Base-by-base conservation (phyloP, 2,888 invertebrate species). In the Lochmaea capreae region DNA sequence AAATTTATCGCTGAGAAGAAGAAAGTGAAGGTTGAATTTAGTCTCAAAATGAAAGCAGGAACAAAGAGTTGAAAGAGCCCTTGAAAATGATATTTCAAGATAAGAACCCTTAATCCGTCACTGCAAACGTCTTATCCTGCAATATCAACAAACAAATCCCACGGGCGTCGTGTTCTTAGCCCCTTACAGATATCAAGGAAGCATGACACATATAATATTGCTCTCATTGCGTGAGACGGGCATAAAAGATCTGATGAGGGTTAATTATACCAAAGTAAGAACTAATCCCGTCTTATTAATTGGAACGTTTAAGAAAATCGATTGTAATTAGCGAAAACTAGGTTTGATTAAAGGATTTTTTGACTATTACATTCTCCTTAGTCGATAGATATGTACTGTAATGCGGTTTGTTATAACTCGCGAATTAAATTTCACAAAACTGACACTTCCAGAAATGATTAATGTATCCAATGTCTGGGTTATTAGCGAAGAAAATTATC, bases 211-310 rank as follows among this genome's bases (percentile, higher is more conserved):
- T 33, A 14, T 26, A 26, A 58, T 26, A 58, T 26, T 22, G 26
- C 26, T 26, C 59, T 22, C 58, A 14, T 26, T 59, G 59, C 59
- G 33, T 26, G 33, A 59, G 59, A 59, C 22, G 26, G n/a, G 11
- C 22, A 59, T 59, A 26, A 59, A 33, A 59, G 33, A n/a, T 59
- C 14, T 26, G 1, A 0, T n/a, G 26, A 26, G 26, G 59, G 11
- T 18, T 63, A 63, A 63, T 63, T 63, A 46, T 18, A 63, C 62
- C 22, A 16, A 58, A 9, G 11, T 26, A 26, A 26, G 58, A 58
- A 14, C 26, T 58, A 12, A 39, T 61, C n/a, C 39, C 1, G 10
- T 12, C 22, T 63, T 63, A 63, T 43, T 63, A 43, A 63, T 63
- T 16, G 39, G 42, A 43, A 9, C 22, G 39, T 33, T 39, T 39